These are phyloP conservation scores for Corydoras sp. DNA, from an alignment of 2,113 vertebrate species.

Conservation along the genomic window DNA sequence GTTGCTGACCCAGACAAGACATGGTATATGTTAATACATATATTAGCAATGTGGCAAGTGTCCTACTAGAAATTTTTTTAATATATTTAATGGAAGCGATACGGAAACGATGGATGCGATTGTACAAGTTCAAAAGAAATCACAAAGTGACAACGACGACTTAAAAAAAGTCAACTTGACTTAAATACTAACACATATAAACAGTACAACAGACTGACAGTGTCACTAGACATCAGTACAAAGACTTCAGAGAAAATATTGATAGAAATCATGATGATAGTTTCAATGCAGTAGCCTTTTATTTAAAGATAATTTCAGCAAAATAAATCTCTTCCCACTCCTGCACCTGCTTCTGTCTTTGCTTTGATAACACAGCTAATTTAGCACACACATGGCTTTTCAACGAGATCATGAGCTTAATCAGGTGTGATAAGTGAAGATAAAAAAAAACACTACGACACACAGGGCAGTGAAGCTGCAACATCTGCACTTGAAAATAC, in stretches of 20 bases:
- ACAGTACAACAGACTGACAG: not conserved
- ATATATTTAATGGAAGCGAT: too few relatives aligned
- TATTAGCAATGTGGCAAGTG: too few relatives aligned
- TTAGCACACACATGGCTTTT: not conserved
- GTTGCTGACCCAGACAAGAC: not conserved
- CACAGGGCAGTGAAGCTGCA: not conserved
- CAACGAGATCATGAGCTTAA: not conserved
- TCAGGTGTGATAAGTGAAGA: not conserved
- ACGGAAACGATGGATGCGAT: too few relatives aligned
- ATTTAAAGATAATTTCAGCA: too few relatives aligned
- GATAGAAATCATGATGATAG: not conserved
- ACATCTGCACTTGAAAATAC: conserved; percentile 4
- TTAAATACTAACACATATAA: not conserved
- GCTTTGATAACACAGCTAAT: not conserved
- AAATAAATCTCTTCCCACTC: too few relatives aligned
- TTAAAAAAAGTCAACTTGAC: not conserved
- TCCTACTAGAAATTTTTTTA: too few relatives aligned
- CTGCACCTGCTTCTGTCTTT: too few relatives aligned
- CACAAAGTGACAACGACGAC: not conserved
- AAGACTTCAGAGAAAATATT: not conserved
- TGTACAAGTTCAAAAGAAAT: too few relatives aligned
- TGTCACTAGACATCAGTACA: not conserved
- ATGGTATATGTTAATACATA: not conserved
- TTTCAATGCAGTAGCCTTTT: too few relatives aligned
- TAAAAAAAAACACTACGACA: not conserved